Base-by-base conservation (phyloP, 2,888 invertebrate genomes). In the Pseudococcus viburni region DNA sequence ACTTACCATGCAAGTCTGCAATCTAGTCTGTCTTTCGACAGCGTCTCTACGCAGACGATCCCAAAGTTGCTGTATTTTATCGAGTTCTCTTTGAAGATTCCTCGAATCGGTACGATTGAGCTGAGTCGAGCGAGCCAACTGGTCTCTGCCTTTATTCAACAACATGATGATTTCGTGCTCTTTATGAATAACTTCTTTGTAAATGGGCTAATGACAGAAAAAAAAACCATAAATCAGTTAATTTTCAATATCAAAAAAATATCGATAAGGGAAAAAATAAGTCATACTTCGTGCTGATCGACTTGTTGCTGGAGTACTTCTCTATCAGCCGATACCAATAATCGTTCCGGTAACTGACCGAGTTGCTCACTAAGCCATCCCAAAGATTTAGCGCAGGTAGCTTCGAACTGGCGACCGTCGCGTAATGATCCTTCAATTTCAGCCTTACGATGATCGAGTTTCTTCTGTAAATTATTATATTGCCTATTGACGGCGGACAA, bases 151-250 rank as follows among this genome's bases (percentile, higher is more conserved):
- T 92, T 97, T 98, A 91, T 98, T 98, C 48, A 98, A 92, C 19
- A 98, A 93, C 95, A 98, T 97, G 90, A 98, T 97, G 0, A 98
- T 95, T 92, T 98, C 98, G 91, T 98, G 97, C 91, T 98, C 98
- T 89, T 96, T 94, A 90, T 95, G 94, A 92, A 97, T 95, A 1
- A 98, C 96, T 91, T 97, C 97, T 51, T 96, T 93, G 92, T 98
- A 98, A 86, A 97, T 93, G 0, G 97, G 97, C 92, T 93, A 33
- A 33, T 33, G 26, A 33, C 26, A 33, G 91, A 39, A 48, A 83
- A 51, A 48, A 51, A 59, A 84, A 26, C 17, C 51, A 51, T 15
- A 12, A 55, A 55, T 11, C 7, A 17, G 5, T 55, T 7, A 55
- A 55, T 5, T 15, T 17, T 17, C 55, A 17, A 17, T 2, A 17